phyloP scores from a whole-genome alignment of 92 coral and sea anemone genomes.

The Anthopleura xanthogrammica region DNA sequence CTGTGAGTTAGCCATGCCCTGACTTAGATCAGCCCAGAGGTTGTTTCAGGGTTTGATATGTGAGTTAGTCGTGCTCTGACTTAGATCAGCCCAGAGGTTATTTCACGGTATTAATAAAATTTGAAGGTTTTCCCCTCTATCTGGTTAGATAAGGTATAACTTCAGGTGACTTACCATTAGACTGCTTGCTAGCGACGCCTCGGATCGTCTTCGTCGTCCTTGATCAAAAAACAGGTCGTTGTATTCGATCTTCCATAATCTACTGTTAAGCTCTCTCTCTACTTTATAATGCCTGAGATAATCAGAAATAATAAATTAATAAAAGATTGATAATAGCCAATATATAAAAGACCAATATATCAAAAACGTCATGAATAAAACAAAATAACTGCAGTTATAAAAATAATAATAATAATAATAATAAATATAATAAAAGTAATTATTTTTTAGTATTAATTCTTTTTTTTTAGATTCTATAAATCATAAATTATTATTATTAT shows the following conservation, averaged over 20 bases:
- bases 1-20: too few species aligned
- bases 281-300: constrained; percentile 68
- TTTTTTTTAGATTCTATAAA: too few species aligned
- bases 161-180: constrained; percentile 29
- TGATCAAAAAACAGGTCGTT: constrained; percentile 66
- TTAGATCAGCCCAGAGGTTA: too few species aligned
- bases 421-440: too few species aligned
- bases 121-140: not conserved
- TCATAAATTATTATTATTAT: too few species aligned
- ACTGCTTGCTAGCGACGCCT: constrained; percentile 78
- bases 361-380: not conserved
- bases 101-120: too few species aligned
- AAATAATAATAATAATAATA: too few species aligned
- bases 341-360: not conserved
- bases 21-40: too few species aligned
- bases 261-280: constrained; percentile 77
- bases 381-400: not conserved
- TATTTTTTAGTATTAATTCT: too few species aligned
- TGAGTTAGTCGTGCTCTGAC: too few species aligned
- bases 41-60: too few species aligned
- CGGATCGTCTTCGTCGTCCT: constrained; percentile 70
- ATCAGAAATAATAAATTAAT: not conserved
- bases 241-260: constrained; percentile 86
- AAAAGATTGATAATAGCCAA: too few species aligned
- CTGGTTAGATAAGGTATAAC: not conserved